Base-by-base conservation (phyloP, 2,888 invertebrate species). In the Erebia palarica region DNA sequence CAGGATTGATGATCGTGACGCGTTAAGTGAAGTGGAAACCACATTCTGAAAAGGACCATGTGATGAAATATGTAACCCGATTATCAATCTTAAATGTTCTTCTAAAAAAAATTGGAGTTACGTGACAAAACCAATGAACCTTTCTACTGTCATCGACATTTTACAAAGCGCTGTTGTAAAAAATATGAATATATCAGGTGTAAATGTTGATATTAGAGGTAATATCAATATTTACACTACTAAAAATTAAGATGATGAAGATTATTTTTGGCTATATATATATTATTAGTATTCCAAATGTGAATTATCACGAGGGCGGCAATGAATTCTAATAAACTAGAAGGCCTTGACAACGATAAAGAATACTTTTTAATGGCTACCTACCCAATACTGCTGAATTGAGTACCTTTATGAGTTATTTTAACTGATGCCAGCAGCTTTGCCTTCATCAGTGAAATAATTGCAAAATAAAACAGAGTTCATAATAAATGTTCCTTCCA, bases 261-360 rank as follows among this genome's bases (percentile, higher is more conserved):
- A 4, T 36, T 36, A 36, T 36, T 36, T 36, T 36, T 36, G 2
- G 27, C 4, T 27, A 4, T 27, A 27, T 27, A 27, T 27, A 0
- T 36, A 36, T 36, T 36, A 86, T 89, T 86, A 85, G 85, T 88
- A 89, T 89, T 85, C 89, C 78, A 83, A 86, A 86, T 81, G 86
- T 84, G 84, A 87, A 81, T 84, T 84, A 84, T 80, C 83, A 80
- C 81, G 89, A 86, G 85, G 86, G 86, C 86, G 84, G 86, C 83
- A 84, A 86, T 88, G 88, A 90, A 90, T 90, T 88, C 84, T 86
- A 88, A 89, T 88, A 84, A 85, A 88, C 84, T 81, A 81, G 87
- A 87, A 88, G 88, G 76, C 90, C 90, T 91, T 90, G 90, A 86
- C 87, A 90, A 84, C 89, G 86, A 86, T 87, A 88, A 36, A 7